Percentiles rank a stretch among this genome's conserved stretches.
These are phyloP conservation scores for Sebastes itinus DNA, from an alignment of 2,797 vertebrate species.

Conservation along the genomic window DNA sequence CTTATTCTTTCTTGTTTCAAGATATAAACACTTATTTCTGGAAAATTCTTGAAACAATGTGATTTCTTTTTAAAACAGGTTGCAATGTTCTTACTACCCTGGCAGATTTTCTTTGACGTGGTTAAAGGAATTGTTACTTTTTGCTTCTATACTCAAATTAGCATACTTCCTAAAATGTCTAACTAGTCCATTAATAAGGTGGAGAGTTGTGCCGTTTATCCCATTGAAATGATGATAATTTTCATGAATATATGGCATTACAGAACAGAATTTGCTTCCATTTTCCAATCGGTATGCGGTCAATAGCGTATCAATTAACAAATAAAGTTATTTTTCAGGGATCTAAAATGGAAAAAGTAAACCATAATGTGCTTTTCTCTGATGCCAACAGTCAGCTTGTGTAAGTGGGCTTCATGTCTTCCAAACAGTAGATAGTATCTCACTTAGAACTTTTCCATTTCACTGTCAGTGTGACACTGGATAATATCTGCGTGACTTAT, in stretches of 20 bases:
- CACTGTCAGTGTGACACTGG: conserved; percentile 19
- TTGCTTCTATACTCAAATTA: background rate
- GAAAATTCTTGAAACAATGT: background rate
- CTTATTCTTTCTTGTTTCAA: background rate
- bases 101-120: background rate
- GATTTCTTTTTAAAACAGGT: background rate
- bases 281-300: background rate
- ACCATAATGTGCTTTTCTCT: background rate
- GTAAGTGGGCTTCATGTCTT: background rate
- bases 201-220: background rate
- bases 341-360: background rate
- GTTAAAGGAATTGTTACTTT: background rate
- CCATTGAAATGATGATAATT: background rate
- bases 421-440: background rate
- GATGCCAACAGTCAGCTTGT: background rate
- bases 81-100: background rate
- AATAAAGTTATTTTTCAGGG: background rate
- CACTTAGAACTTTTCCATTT: conserved; percentile 33
- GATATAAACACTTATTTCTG: background rate
- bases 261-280: background rate
- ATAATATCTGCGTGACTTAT: conserved; percentile 39
- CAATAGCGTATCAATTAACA: background rate
- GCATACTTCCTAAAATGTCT: background rate
- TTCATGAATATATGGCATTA: background rate
- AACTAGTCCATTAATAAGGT: background rate